Percentiles rank a stretch among this genome's conserved stretches.
Conservation (phyloP, 1,140 invertebrate species). For the Zaprionus taronus region DNA sequence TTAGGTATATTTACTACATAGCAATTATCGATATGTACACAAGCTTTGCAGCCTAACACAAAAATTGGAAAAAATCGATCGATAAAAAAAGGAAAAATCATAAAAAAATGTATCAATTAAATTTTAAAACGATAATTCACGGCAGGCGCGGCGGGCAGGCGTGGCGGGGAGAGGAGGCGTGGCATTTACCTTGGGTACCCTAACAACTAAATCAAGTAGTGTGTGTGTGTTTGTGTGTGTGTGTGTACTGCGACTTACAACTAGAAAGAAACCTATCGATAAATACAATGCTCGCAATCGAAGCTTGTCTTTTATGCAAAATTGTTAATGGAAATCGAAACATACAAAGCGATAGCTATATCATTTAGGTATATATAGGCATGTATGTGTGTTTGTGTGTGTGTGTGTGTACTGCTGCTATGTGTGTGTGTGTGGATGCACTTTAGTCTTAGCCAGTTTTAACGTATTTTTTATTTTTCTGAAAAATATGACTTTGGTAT, state of each 20-base stretch:
- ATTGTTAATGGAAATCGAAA: conserved; percentile 70
- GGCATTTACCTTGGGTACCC: conserved; percentile 34
- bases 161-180: conserved; percentile 6
- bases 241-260: conserved; percentile 48
- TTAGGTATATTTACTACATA: conserved; percentile 40
- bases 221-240: conserved; percentile 9
- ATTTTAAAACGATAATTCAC: neutral
- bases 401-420: conserved; percentile 9
- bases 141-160: neutral
- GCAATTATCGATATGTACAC: conserved; percentile 77
- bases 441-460: conserved; percentile 53
- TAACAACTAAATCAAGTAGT: conserved; percentile 41
- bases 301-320: conserved; percentile 79
- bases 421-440: conserved; percentile 36
- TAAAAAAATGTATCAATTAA: conserved; percentile 38
- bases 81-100: conserved; percentile 46
- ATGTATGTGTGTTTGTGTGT: conserved; percentile 41
- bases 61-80: conserved; percentile 17
- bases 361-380: conserved; percentile 19
- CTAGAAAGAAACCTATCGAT: conserved; percentile 56
- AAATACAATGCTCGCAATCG: conserved; percentile 70
- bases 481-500: conserved; percentile 83
- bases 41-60: conserved; percentile 64
- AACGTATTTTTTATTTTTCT: conserved; percentile 75
- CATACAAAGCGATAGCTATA: conserved; percentile 47